These are phyloP conservation scores for Leucopternis melanops DNA, from an alignment of 2,113 vertebrate species.

Conservation along the genomic window DNA sequence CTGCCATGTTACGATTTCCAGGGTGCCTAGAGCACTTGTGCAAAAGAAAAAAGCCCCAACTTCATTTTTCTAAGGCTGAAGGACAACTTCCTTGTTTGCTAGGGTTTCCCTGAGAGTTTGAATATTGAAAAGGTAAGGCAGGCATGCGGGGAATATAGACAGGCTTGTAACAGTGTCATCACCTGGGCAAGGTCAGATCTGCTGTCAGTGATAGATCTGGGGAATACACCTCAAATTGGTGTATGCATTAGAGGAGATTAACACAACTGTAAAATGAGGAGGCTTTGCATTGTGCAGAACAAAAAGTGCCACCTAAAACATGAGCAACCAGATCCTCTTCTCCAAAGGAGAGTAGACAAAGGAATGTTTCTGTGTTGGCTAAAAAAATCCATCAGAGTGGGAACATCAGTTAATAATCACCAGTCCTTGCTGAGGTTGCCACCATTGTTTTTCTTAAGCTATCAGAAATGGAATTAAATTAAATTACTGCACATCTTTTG, in stretches of 20 bases:
- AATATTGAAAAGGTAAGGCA: not conserved
- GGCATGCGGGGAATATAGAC: not conserved
- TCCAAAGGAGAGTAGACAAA: not conserved
- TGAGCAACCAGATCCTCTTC: not conserved
- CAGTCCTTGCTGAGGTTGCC: not conserved
- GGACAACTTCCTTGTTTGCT: conserved; percentile 27
- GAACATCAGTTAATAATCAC: conserved; percentile 47
- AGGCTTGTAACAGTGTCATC: not conserved
- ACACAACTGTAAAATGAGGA: not conserved
- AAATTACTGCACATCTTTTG: not conserved
- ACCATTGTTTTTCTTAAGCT: not conserved
- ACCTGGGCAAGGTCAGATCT: not conserved
- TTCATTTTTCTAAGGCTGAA: conserved; percentile 13
- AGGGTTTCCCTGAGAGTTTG: not conserved
- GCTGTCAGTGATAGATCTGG: not conserved
- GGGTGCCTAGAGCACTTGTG: not conserved
- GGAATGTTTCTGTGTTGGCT: not conserved
- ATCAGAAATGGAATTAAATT: not conserved
- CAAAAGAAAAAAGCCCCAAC: not conserved
- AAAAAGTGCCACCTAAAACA: not conserved
- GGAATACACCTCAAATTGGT: not conserved
- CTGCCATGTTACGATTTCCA: not conserved
- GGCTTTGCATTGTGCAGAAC: not conserved
- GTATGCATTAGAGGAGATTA: accelerated
- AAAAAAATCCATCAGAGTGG: not conserved